Percentiles rank a stretch among this genome's conserved stretches.
Conservation (phyloP, 2,797 vertebrate species). For the Sebastes variabilis region DNA sequence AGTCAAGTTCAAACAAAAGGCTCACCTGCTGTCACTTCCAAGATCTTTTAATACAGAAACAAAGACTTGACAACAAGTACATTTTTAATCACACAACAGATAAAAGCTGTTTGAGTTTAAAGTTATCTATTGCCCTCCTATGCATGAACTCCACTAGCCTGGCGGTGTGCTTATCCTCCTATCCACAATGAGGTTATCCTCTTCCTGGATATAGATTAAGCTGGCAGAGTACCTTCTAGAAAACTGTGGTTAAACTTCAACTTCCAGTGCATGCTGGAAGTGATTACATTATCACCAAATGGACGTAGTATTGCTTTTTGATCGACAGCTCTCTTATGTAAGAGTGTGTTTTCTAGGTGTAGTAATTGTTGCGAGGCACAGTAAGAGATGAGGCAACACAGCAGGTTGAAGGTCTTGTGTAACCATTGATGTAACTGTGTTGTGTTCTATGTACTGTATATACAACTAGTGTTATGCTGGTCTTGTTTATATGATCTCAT, state of each 20-base stretch:
- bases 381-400: slow-evolving; percentile 20
- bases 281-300: slow-evolving; percentile 50
- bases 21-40: background rate
- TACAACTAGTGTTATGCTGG: background rate
- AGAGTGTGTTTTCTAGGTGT: slow-evolving; percentile 9
- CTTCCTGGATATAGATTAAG: slow-evolving; percentile 37
- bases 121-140: background rate
- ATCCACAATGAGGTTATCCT: slow-evolving; percentile 22
- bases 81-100: background rate
- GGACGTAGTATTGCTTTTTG: slow-evolving; percentile 21
- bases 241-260: slow-evolving; percentile 33
- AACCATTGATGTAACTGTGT: slow-evolving; percentile 37
- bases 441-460: background rate
- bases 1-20: background rate
- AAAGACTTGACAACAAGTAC: fast-evolving
- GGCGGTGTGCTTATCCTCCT: background rate
- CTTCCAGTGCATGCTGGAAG: background rate
- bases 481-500: slow-evolving; percentile 3
- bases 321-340: slow-evolving; percentile 37
- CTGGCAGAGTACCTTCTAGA: slow-evolving; percentile 27
- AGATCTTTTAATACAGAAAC: background rate
- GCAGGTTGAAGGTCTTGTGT: slow-evolving; percentile 33
- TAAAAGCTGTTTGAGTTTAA: background rate
- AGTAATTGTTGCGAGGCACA: no score
- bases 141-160: background rate